phyloP scores from a whole-genome alignment of 2,888 invertebrate genomes.

The Chydorus sphaericus region DNA sequence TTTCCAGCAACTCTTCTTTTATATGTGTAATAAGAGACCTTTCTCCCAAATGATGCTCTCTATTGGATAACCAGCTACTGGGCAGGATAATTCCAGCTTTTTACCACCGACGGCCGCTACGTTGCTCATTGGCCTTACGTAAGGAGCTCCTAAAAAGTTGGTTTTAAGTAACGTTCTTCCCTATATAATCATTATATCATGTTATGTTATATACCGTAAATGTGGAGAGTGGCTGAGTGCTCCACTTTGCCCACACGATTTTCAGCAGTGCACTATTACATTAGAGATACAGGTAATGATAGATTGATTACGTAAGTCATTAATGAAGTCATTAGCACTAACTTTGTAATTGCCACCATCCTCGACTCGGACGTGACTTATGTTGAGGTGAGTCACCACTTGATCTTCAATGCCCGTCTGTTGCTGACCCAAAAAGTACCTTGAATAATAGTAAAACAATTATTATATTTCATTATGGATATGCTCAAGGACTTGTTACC shows the following conservation, averaged over 20 bases:
- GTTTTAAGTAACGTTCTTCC: no score
- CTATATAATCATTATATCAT: neutral
- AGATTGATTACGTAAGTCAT: neutral
- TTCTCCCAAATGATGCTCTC: slow-evolving; percentile 67
- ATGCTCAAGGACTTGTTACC: slow-evolving; percentile 30
- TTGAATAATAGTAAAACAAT: no score
- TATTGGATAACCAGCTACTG: slow-evolving; percentile 68
- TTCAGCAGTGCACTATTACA: slow-evolving; percentile 48
- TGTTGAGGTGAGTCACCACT: slow-evolving; percentile 68
- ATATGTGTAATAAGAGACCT: slow-evolving; percentile 26
- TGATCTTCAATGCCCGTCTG: slow-evolving; percentile 56
- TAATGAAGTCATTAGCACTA: neutral
- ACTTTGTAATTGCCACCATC: slow-evolving; percentile 61
- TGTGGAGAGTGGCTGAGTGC: slow-evolving; percentile 60
- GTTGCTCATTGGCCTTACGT: slow-evolving; percentile 61
- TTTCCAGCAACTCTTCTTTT: neutral
- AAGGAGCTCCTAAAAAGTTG: slow-evolving; percentile 49
- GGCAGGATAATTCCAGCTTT: slow-evolving; percentile 56
- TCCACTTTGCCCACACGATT: slow-evolving; percentile 56
- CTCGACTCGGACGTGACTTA: slow-evolving; percentile 58
- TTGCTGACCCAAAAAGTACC: slow-evolving; percentile 61
- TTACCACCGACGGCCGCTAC: slow-evolving; percentile 67
- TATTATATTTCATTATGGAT: no score
- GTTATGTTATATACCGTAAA: slow-evolving; percentile 45
- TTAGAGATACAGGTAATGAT: neutral